Base-by-base conservation (phyloP, 2,797 vertebrate species). In the Aselliscus stoliczkanus region DNA sequence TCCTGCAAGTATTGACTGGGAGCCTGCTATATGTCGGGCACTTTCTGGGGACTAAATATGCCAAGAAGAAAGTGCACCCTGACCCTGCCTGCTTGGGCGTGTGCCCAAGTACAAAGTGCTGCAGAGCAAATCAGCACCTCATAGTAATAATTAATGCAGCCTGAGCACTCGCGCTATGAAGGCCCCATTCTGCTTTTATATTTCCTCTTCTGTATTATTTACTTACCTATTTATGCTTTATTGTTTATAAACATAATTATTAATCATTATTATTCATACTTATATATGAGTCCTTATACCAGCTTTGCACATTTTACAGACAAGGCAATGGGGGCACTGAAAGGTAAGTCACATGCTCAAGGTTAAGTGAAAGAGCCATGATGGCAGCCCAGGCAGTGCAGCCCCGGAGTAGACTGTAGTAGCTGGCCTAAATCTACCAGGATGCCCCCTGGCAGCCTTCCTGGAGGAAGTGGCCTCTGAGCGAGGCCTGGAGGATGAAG, bases 121-220 rank as follows among this genome's bases (percentile, higher is more conserved):
- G 0, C 5, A 56, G 11, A 7, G 11, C 0, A 5, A 7, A 84
- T n/a, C 6, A 4, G 18, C 11, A 2, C 14, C 39, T 13, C 7
- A 25, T 0, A 4, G 69, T 21, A 21, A 11, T 25, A 4, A 4
- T 4, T 0, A 69, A 52, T n/a, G 34, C 27, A 1, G 0, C 13
- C n/a, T 4, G 6, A 65, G 42, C 0, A 0, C 18, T 50, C 15
- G 1, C 27, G 27, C 1, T 37, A 1, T 3, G 15, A 3, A 0
- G 3, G 21, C 12, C 14, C 50, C 11, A 25, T n/a, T 70, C 69
- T 75, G 44, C 37, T 72, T 76, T 31, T 13, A 44, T 29, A 52
- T 85, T 77, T 91, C 73, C 56, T 58, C 27, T 79, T 67, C 21
- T 4, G 50, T 1, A 4, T 72, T 62, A 50, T 52, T 89, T 73